Percentiles rank a stretch among this genome's conserved stretches.
Evolutionary conservation across 1,140 invertebrate species (phyloP).

Genomic region (Drosophila kepulauana): DNA sequence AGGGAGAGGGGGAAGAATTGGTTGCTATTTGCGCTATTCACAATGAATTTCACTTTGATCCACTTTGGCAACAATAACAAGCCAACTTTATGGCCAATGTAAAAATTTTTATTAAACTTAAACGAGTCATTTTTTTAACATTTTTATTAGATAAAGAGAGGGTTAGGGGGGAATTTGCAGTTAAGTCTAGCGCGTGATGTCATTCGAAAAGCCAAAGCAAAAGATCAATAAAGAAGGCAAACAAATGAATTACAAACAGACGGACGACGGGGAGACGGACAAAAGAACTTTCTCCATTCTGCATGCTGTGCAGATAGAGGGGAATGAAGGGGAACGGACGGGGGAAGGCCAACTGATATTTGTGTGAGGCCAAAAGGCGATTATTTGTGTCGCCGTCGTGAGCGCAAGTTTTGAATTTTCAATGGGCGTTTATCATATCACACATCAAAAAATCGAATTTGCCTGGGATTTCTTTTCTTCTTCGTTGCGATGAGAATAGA

Average conservation of each 20-base stretch:
- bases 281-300: slow-evolving; percentile 78
- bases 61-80: slow-evolving; percentile 22
- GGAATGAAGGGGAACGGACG: background rate
- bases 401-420: slow-evolving; percentile 33
- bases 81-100: slow-evolving; percentile 11
- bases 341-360: slow-evolving; percentile 63
- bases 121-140: slow-evolving; percentile 5
- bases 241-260: slow-evolving; percentile 32
- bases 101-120: slow-evolving; percentile 10
- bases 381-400: slow-evolving; percentile 48
- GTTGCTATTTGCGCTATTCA: background rate
- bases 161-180: background rate
- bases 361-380: slow-evolving; percentile 32
- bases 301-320: slow-evolving; percentile 55
- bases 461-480: background rate
- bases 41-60: slow-evolving; percentile 21
- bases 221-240: slow-evolving; percentile 59
- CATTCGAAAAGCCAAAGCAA: slow-evolving; percentile 35
- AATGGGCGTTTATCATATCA: slow-evolving; percentile 40
- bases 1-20: background rate
- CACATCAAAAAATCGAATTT: slow-evolving; percentile 6
- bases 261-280: slow-evolving; percentile 15
- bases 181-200: slow-evolving; percentile 41
- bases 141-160: background rate
- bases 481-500: slow-evolving; percentile 2